Evolutionary conservation across 2,797 vertebrate species (phyloP).

Genomic region (Simalia tracyae): DNA sequence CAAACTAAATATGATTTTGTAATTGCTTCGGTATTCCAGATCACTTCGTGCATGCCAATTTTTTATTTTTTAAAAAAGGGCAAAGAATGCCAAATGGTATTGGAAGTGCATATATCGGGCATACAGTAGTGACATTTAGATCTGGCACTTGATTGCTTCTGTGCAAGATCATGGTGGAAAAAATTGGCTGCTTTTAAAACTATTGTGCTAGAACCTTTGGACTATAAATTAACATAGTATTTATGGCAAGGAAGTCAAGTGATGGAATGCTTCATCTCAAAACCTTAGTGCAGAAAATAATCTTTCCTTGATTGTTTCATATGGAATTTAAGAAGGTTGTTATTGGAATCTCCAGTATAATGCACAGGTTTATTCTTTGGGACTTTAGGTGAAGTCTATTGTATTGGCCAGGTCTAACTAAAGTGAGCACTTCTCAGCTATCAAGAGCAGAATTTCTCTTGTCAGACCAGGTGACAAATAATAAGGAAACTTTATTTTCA

Average conservation of each 20-base stretch:
- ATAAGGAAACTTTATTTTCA: slow-evolving; percentile 48
- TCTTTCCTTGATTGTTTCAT: slow-evolving; percentile 67
- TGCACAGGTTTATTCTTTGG: slow-evolving; percentile 59
- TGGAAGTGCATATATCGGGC: slow-evolving; percentile 72
- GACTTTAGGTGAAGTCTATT: slow-evolving; percentile 52
- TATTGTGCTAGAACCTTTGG: slow-evolving; percentile 67
- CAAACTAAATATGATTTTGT: slow-evolving; percentile 76
- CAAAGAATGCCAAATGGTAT: slow-evolving; percentile 67
- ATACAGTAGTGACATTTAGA: slow-evolving; percentile 71
- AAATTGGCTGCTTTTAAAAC: slow-evolving; percentile 54
- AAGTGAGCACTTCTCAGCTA: slow-evolving; percentile 62
- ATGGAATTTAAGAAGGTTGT: slow-evolving; percentile 48
- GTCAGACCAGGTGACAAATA: slow-evolving; percentile 29
- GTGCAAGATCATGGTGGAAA: slow-evolving; percentile 40
- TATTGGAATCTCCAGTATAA: slow-evolving; percentile 59
- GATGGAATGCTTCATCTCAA: slow-evolving; percentile 61
- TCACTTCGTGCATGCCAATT: slow-evolving; percentile 70
- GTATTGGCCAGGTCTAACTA: slow-evolving; percentile 60
- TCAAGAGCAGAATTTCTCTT: slow-evolving; percentile 45
- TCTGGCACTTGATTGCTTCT: slow-evolving; percentile 71
- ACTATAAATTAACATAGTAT: slow-evolving; percentile 67
- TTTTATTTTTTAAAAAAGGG: slow-evolving; percentile 51
- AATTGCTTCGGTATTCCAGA: slow-evolving; percentile 74
- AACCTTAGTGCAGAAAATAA: slow-evolving; percentile 70
- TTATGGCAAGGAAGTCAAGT: slow-evolving; percentile 66